Conservation (phyloP, 2,888 invertebrate genomes). For the Sphaerophoria rueppellii region DNA sequence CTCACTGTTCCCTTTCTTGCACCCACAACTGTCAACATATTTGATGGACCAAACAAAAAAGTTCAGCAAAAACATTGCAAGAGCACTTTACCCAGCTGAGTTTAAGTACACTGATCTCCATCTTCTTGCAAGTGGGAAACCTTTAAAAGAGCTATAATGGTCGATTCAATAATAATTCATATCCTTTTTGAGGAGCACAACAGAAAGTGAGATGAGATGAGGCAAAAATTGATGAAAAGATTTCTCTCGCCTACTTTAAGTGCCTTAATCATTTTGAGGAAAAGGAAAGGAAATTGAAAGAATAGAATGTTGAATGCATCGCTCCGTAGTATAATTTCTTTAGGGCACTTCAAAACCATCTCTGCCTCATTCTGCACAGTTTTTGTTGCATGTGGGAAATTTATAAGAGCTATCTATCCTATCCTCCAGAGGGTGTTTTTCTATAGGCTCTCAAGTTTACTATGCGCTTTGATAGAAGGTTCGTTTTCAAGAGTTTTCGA, state of each 20-base stretch:
- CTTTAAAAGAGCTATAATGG: constrained; percentile 68
- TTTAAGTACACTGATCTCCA: constrained; percentile 65
- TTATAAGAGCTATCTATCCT: constrained; percentile 13
- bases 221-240: constrained; percentile 18
- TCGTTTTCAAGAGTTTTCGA: constrained; percentile 9
- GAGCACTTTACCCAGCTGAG: constrained; percentile 54
- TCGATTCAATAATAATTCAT: constrained; percentile 73
- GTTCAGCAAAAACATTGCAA: constrained; percentile 12
- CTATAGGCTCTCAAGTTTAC: too few relatives aligned
- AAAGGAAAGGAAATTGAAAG: constrained; percentile 32
- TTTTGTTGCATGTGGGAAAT: constrained; percentile 42
- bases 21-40: constrained; percentile 3
- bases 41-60: neutral
- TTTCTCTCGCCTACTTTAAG: constrained; percentile 37
- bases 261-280: constrained; percentile 47
- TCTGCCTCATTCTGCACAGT: neutral
- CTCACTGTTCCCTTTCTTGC: constrained; percentile 7
- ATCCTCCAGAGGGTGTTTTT: constrained; percentile 40
- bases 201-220: neutral
- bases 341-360: constrained; percentile 26
- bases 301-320: constrained; percentile 37
- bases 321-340: constrained; percentile 17
- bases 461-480: constrained; percentile 52
- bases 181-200: constrained; percentile 20
- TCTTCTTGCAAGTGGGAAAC: constrained; percentile 48